Evolutionary conservation across 2,113 vertebrate species (phyloP).

Genomic region (Thunnus thynnus): DNA sequence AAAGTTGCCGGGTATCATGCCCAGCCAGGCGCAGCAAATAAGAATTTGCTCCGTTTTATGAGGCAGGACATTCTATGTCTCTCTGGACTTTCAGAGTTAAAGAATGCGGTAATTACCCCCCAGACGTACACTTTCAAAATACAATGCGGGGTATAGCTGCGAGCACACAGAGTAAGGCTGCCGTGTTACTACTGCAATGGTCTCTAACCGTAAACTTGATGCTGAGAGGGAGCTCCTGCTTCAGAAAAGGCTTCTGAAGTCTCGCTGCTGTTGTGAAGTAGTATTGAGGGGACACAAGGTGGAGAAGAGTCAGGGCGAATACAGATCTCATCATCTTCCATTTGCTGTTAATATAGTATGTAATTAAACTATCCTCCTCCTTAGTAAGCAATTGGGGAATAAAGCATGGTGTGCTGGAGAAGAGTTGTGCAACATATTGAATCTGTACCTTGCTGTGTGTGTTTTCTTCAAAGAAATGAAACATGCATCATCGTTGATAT

Average conservation of each 20-base stretch:
- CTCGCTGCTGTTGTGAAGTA: background rate
- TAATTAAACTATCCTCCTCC: background rate
- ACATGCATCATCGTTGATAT: background rate
- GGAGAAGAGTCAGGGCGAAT: background rate
- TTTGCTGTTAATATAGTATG: background rate
- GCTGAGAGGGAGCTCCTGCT: background rate
- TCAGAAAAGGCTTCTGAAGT: background rate
- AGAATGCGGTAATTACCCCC: constrained; percentile 64
- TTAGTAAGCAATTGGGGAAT: background rate
- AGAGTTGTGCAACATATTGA: background rate
- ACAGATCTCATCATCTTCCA: background rate
- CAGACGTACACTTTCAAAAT: constrained; percentile 17
- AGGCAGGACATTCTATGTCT: constrained; percentile 58
- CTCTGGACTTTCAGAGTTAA: constrained; percentile 48
- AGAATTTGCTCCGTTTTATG: constrained; percentile 54
- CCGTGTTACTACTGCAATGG: constrained; percentile 1
- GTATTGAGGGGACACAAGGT: constrained; percentile 1
- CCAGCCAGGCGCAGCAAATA: constrained; percentile 58
- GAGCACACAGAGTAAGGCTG: constrained; percentile 1
- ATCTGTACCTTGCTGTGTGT: background rate
- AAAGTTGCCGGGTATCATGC: constrained; percentile 30
- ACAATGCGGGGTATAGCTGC: constrained; percentile 5
- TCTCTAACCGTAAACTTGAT: background rate
- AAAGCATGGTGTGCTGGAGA: background rate
- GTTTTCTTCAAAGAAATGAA: background rate